A percentile compares a stretch with the other conserved stretches of the same genome.
These are phyloP conservation scores for Rhinoraja longicauda DNA, from an alignment of 2,797 vertebrate species.

Conservation along the genomic window DNA sequence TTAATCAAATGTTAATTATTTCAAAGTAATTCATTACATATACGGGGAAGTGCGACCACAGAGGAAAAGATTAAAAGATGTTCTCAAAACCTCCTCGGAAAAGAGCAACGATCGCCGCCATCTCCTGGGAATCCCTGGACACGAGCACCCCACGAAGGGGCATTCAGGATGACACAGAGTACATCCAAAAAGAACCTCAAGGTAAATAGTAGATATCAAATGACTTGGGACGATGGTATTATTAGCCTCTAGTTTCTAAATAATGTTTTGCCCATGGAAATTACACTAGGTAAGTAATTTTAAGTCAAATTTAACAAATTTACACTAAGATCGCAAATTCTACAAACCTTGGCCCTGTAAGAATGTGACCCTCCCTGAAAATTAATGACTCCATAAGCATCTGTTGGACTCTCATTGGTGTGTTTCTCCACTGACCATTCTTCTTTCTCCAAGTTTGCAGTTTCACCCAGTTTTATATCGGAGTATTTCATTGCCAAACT, in stretches of 20 bases:
- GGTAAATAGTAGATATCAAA: no score
- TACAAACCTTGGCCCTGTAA: slow-evolving; percentile 88
- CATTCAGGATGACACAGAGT: no score
- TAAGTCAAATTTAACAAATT: background rate
- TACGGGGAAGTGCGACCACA: no score
- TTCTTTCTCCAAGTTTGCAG: slow-evolving; percentile 65
- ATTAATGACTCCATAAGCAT: slow-evolving; percentile 93
- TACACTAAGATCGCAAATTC: slow-evolving; percentile 37
- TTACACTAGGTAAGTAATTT: background rate
- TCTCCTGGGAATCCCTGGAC: no score
- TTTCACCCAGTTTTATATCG: slow-evolving; percentile 89
- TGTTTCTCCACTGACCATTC: slow-evolving; percentile 96
- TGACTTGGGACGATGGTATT: background rate
- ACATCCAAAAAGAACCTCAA: no score
- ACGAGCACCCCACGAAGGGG: no score
- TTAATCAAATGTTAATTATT: background rate
- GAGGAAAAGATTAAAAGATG: no score
- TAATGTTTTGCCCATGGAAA: background rate
- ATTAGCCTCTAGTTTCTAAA: background rate
- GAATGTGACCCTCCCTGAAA: slow-evolving; percentile 98
- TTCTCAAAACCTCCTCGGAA: no score
- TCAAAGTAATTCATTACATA: background rate
- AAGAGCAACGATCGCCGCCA: no score
- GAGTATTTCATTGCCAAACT: slow-evolving; percentile 91
- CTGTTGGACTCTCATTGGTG: slow-evolving; percentile 88